Conservation (phyloP, 2,113 vertebrate genomes). For the Mesembrinibis cayennensis region DNA sequence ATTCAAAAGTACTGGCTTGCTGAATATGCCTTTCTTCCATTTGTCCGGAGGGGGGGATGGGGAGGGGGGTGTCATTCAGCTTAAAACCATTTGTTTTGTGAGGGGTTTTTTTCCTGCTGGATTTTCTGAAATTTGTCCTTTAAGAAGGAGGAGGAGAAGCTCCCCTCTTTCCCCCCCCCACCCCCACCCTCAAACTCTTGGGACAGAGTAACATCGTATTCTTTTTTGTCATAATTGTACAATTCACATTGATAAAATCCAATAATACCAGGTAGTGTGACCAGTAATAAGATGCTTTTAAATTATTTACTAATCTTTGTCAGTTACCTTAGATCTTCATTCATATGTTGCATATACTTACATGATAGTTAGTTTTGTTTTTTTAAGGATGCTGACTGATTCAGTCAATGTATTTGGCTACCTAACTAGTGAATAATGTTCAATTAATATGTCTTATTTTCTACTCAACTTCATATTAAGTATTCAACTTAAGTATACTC, state of each 20-base stretch:
- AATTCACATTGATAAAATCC: neutral
- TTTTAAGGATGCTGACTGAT: neutral
- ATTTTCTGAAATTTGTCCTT: neutral
- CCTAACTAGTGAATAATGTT: neutral
- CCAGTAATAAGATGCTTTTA: neutral
- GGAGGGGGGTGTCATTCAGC: neutral
- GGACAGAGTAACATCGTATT: neutral
- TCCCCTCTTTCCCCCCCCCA: neutral
- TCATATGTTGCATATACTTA: neutral
- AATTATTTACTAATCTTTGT: neutral
- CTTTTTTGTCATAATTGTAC: neutral
- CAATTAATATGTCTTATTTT: neutral
- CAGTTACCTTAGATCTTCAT: neutral
- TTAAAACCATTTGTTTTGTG: neutral
- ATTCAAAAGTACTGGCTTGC: neutral
- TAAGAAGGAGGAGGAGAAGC: neutral
- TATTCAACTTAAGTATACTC: neutral
- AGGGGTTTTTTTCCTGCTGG: neutral
- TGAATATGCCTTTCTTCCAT: neutral
- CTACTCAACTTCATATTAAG: neutral
- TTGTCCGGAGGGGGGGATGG: too few relatives aligned
- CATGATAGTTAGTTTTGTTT: neutral
- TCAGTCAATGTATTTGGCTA: neutral
- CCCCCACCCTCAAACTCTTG: neutral
- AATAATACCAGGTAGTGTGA: neutral